Base-by-base conservation (phyloP, 2,888 invertebrate genomes). In the Clistopyga incitator region DNA sequence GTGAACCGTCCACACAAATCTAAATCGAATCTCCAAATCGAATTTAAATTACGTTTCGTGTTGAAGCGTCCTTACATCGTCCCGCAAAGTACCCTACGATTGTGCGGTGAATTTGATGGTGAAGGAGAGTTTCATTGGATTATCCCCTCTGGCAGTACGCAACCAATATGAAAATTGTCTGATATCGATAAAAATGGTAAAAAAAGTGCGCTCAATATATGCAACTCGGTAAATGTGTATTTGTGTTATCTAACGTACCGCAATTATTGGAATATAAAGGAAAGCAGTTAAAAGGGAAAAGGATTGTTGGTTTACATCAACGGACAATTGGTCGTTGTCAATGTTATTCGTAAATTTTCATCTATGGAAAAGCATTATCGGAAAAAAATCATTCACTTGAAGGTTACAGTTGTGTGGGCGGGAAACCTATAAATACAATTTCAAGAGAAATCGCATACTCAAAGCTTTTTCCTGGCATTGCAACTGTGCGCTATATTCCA, bases 1-100 rank as follows among this genome's bases (percentile, higher is more conserved):
- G 38, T 45, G 29, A 79, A 54, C 77, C 80, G 71, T 65, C 67
- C 67, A 1, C 52, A 34, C 72, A 54, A 83, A 83, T 83, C 83
- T 83, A 83, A 83, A 83, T 83, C 79, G 83, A 79, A 83, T 83
- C 83, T 83, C 59, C 68, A 77, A 83, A 80, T 83, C 83, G 83
- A 83, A 80, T 83, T 83, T 76, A 80, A 83, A 83, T 83, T 83
- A 77, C 79, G 79, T 80, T 79, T 80, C 80, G 56, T 56, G 29
- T 76, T 50, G 71, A 38, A 76, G 67, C 50, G 29, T 45, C 77
- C 64, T 76, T 18, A 61, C 56, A 65, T 71, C 67, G 42, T 25
- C 50, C 23, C 47, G 59, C 56, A 75, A 64, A 74, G 74, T 61
- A 61, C 61, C 50, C 56, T 18, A 18, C 61, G 56, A 76, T 79